Base-by-base conservation (phyloP, 2,113 vertebrate genomes). In the Coturnix japonica region DNA sequence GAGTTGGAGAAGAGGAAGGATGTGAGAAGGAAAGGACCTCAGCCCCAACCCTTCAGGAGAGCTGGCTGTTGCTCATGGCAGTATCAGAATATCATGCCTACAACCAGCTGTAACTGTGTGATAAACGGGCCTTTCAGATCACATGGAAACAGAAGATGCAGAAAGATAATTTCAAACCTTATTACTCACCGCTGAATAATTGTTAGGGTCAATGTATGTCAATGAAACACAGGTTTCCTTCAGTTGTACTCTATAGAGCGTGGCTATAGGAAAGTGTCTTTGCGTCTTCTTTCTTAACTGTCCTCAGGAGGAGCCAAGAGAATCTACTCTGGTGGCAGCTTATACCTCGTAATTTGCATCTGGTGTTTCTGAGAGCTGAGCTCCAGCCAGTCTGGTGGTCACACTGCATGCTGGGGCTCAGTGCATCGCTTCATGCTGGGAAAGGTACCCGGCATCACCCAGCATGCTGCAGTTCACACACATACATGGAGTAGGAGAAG, bases 41-140 rank as follows among this genome's bases (percentile, higher is more conserved):
- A 59, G 79, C 92, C 95, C 94, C 49, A 56, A 73, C 93, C 95
- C 94, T 93, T 63, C 69, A 95, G 97, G 95, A 95, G 73, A 64
- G 9, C 11, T 93, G 91, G 94, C 95, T 87, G 59, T 83, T 94
- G 93, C 78, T 86, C 95, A 90, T 86, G 84, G 96, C 94, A 90
- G 92, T 95, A 94, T 91, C 94, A 95, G 98, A 98, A 98, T 94
- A 97, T 95, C 96, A 96, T 96, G 91, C 86, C 97, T 98, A 95
- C 94, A 92, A 91, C 97, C 95, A 97, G 94, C 97, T 94, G 89
- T 97, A 98, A 98, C 95, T 97, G 97, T 95, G 95, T 98, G 97
- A 98, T 98, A 97, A 98, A 98, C 97, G 97, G 97, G 94, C 92
- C 94, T 97, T 97, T 95, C 91, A 72, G 76, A 78, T 93, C 77